A percentile compares a stretch with the other conserved stretches of the same genome.
Evolutionary conservation across 2,113 vertebrate genomes (phyloP).

Genomic region (Cryptoleucopteryx plumbea): DNA sequence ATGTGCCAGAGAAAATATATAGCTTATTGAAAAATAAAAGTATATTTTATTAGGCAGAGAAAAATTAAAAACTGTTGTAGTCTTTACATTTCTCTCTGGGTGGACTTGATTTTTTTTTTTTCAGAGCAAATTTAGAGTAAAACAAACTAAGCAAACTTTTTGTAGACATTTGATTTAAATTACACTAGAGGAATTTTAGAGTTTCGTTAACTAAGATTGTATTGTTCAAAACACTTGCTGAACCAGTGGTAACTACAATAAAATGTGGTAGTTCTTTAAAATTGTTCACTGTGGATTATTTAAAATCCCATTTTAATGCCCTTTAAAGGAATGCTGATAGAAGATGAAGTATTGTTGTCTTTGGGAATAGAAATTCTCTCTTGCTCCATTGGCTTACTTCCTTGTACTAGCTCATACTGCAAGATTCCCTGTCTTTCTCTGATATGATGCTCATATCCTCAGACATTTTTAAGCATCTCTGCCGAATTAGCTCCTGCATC

Average conservation of each 20-base stretch:
- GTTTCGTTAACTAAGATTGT: background rate
- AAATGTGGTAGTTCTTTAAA: background rate
- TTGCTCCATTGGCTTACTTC: background rate
- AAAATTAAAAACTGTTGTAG: background rate
- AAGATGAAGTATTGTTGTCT: background rate
- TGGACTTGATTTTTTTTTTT: background rate
- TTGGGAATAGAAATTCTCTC: background rate
- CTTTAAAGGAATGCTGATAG: background rate
- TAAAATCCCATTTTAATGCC: background rate
- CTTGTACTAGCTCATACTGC: background rate
- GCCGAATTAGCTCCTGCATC: background rate
- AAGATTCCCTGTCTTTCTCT: background rate
- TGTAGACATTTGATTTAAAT: background rate
- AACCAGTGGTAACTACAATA: background rate
- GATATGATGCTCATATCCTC: background rate
- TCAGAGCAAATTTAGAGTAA: background rate
- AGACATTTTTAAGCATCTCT: background rate
- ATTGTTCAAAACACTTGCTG: background rate
- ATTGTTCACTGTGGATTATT: background rate
- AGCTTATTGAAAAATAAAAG: conserved; percentile 12
- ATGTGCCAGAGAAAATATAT: conserved; percentile 1
- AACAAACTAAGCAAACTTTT: background rate
- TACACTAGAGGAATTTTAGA: background rate
- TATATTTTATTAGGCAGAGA: background rate
- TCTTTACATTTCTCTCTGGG: background rate